Evolutionary conservation across 2,888 invertebrate genomes (phyloP), one percentile per base, ranked within the genome.

Genomic region (Liodrosophila aerea): DNA sequence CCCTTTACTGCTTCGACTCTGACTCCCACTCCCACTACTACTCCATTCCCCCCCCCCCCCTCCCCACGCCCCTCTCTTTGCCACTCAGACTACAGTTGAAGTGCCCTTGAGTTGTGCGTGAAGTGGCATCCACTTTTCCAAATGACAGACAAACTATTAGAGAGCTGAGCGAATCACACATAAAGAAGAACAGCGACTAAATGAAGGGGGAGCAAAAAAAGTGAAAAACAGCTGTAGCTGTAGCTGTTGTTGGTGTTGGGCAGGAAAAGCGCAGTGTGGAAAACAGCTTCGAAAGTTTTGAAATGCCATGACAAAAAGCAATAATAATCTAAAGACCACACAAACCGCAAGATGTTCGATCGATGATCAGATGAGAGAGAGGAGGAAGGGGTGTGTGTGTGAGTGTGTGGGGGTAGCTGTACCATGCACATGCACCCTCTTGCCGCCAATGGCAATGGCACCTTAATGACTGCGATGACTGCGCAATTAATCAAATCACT

Each of bases 401-500:
- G 4, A 1, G 5, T 15, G 15, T 8, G 27, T 16, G 12, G 49
- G 22, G 5, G 44, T 9, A 22, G 29, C 8, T 29, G 29, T 8
- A 29, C 22, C 5, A 22, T 22, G n/a, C n/a, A n/a, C n/a, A n/a
- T n/a, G n/a, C n/a, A n/a, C n/a, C n/a, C n/a, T n/a, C n/a, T n/a
- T n/a, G n/a, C n/a, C n/a, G n/a, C n/a, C n/a, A n/a, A n/a, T n/a
- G 16, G 16, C 9, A 37, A 37, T 15, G 36, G 15, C 27, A 1
- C 40, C 9, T 8, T 37, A 54, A 54, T 40, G 12, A 31, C 13
- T 18, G 40, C 57, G 49, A 34, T 61, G 53, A 59, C 36, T 64
- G 64, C 58, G 49, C 78, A 67, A 82, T 78, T 77, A 82, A 82
- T 82, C 44, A 74, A 64, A 83, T 66, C 62, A 65, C 47, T 53